A percentile compares a stretch with the other conserved stretches of the same genome.
Conservation (phyloP, 2,888 invertebrate species). For the Eilema griseolum region DNA sequence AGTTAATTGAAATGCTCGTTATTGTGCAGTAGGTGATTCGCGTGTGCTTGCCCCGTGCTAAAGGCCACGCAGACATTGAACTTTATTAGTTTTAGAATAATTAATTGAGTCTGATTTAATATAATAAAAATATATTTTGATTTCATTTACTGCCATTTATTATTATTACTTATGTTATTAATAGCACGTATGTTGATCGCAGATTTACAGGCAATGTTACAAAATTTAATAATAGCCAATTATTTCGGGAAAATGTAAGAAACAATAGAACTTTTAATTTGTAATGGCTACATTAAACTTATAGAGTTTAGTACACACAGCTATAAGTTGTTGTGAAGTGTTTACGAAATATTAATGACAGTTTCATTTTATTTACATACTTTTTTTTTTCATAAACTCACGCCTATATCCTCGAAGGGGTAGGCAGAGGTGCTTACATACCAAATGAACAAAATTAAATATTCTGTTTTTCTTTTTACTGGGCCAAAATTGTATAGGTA, state of each 20-base stretch:
- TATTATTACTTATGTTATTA: not conserved
- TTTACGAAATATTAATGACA: not conserved
- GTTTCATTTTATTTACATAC: not conserved
- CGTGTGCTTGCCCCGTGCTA: not conserved
- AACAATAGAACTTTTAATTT: constrained; percentile 1
- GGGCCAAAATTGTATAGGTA: too few relatives aligned
- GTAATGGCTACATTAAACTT: not conserved
- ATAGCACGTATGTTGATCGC: not conserved
- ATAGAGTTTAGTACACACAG: not conserved
- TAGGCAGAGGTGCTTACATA: too few relatives aligned
- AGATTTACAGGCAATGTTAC: not conserved
- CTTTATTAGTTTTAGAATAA: not conserved
- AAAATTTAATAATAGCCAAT: not conserved
- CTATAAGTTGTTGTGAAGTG: not conserved
- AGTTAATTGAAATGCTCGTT: not conserved
- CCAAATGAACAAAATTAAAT: too few relatives aligned
- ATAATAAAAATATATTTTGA: not conserved
- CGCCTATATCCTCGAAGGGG: too few relatives aligned
- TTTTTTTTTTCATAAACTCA: too few relatives aligned
- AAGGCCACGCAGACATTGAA: not conserved
- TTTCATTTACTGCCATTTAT: not conserved
- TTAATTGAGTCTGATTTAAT: not conserved
- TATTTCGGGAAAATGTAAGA: not conserved
- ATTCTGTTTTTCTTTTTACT: too few relatives aligned
- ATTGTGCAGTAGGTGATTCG: not conserved